phyloP scores from a whole-genome alignment of 2,797 vertebrate species.

The Ispidina picta region DNA sequence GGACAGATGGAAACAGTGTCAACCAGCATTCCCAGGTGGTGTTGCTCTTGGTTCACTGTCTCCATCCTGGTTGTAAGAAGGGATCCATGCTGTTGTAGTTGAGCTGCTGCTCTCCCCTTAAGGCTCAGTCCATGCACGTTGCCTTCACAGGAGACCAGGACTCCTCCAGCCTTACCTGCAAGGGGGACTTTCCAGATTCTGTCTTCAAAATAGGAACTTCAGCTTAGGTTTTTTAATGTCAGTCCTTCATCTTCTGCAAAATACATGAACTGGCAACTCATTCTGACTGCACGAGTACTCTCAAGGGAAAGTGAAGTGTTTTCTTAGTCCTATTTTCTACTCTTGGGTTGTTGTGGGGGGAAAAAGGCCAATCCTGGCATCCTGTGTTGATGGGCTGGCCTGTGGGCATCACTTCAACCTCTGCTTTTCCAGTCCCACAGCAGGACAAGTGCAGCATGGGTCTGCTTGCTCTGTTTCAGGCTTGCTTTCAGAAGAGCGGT shows the following conservation, averaged over 20 bases:
- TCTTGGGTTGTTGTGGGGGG: not conserved
- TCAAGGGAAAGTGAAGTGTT: not conserved
- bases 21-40: not conserved
- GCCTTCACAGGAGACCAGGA: not conserved
- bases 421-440: not conserved
- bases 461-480: constrained; percentile 74
- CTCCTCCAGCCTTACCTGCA: not conserved
- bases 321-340: not conserved
- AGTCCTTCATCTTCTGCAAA: not conserved
- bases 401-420: not conserved
- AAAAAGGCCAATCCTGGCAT: not conserved
- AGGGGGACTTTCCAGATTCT: not conserved
- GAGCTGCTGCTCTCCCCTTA: not conserved
- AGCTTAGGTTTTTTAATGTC: not conserved
- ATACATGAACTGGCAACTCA: not conserved
- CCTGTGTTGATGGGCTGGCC: not conserved
- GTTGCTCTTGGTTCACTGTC: not conserved
- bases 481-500: constrained; percentile 88
- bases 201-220: not conserved
- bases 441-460: not conserved
- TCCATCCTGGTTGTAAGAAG: not conserved
- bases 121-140: not conserved
- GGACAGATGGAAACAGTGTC: not conserved
- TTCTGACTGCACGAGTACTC: not conserved
- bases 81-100: not conserved